Evolutionary conservation across 2,113 vertebrate genomes (phyloP).

Genomic region (Spilogale gracilis): DNA sequence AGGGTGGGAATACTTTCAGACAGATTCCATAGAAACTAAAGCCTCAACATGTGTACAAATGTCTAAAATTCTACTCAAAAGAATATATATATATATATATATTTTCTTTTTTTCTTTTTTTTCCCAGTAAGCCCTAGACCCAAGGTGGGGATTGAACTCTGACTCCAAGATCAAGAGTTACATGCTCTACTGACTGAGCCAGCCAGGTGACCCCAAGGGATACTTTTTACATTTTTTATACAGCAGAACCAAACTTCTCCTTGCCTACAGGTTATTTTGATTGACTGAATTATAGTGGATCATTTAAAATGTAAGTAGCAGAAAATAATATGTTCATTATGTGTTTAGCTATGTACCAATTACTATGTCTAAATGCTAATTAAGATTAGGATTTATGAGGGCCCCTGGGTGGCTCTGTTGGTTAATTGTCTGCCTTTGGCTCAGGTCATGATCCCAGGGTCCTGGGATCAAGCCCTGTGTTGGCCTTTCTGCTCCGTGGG

Average conservation of each 20-base stretch:
- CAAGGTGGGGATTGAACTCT: not conserved
- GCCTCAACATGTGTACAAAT: not conserved
- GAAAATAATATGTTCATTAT: constrained; percentile 37
- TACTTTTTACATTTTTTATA: not conserved
- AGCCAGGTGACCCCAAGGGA: not conserved
- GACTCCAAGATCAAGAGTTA: not conserved
- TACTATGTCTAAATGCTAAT: constrained; percentile 16
- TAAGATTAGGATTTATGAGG: constrained; percentile 43
- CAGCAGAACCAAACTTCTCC: not conserved
- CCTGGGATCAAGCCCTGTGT: not conserved
- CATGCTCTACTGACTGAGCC: not conserved
- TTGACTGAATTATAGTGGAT: constrained; percentile 39
- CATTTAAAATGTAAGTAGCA: constrained; percentile 58
- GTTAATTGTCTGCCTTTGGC: not conserved
- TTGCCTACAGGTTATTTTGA: constrained; percentile 43
- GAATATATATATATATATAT: not conserved
- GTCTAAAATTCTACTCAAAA: not conserved
- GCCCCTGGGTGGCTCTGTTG: not conserved
- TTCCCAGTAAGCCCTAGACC: not conserved
- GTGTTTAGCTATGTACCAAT: constrained; percentile 44
- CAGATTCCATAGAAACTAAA: not conserved
- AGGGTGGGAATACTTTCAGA: not conserved
- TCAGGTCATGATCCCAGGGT: not conserved
- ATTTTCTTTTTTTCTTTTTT: not conserved
- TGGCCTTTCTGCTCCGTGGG: not conserved